A percentile compares a stretch with the other conserved stretches of the same genome.
These are phyloP conservation scores for Etheostoma cragini DNA, from an alignment of 2,113 vertebrate species.

Conservation along the genomic window DNA sequence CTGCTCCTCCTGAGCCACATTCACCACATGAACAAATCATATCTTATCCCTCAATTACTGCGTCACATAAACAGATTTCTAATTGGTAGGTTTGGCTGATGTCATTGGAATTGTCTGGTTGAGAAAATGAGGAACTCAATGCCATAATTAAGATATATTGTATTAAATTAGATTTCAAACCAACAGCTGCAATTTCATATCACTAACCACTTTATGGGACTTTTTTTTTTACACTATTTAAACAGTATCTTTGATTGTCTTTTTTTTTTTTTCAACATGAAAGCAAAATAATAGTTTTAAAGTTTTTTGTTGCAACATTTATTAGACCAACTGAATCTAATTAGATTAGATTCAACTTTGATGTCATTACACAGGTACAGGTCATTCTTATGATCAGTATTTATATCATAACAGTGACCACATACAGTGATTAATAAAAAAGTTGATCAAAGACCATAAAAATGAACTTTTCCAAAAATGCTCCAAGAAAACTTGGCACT, in stretches of 20 bases:
- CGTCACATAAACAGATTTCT: background rate
- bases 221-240: background rate
- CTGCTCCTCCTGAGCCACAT: too few relatives aligned
- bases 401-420: slow-evolving; percentile 45
- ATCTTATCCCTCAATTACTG: background rate
- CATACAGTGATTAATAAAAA: slow-evolving; percentile 10
- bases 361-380: too few relatives aligned
- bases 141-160: background rate
- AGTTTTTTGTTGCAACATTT: background rate
- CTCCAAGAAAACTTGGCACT: slow-evolving; percentile 31
- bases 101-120: background rate
- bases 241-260: background rate
- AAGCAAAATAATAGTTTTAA: background rate
- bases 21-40: background rate
- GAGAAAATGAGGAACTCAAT: background rate
- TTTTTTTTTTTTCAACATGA: background rate
- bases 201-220: background rate
- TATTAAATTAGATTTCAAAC: background rate
- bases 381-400: background rate
- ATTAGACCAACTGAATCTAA: background rate
- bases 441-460: slow-evolving; percentile 30
- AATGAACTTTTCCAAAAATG: slow-evolving; percentile 33
- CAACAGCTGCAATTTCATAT: background rate
- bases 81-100: background rate
- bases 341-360: too few relatives aligned